Conservation (phyloP, 1,140 invertebrate genomes). For the Kradibia gibbosae region DNA sequence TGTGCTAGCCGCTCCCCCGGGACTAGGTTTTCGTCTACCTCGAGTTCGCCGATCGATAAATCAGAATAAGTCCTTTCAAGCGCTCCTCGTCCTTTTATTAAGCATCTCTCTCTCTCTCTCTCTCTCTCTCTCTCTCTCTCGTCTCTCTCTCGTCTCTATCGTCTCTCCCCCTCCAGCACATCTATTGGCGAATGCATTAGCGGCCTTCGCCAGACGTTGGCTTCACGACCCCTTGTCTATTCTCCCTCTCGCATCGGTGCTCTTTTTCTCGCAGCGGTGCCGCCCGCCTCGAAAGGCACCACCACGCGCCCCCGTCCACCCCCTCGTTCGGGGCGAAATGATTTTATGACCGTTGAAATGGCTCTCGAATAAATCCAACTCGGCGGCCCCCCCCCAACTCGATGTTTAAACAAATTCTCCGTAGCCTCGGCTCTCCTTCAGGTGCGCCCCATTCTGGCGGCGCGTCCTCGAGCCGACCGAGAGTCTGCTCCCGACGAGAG, state of each 20-base stretch:
- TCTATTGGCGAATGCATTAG: slow-evolving; percentile 42
- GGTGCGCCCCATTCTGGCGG: too few relatives aligned
- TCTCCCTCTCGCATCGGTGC: not conserved
- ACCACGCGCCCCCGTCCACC: not conserved
- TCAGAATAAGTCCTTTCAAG: slow-evolving; percentile 47
- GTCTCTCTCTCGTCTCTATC: not conserved
- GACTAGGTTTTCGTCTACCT: not conserved
- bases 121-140: not conserved
- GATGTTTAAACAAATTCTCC: slow-evolving; percentile 40
- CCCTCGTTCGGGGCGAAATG: slow-evolving; percentile 3
- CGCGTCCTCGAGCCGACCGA: too few relatives aligned
- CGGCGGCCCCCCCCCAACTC: too few relatives aligned
- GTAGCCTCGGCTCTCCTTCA: too few relatives aligned
- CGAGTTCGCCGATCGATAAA: slow-evolving; percentile 47
- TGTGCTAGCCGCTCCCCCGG: not conserved
- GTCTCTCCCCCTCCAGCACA: not conserved
- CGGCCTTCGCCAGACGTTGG: not conserved
- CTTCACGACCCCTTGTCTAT: not conserved
- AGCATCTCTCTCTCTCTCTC: slow-evolving; percentile 5
- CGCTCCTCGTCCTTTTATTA: slow-evolving; percentile 30
- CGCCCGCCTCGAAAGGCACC: not conserved
- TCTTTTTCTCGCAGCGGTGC: not conserved
- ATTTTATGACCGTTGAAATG: slow-evolving; percentile 34
- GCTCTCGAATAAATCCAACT: slow-evolving; percentile 19
- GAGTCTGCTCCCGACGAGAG: too few relatives aligned